Base-by-base conservation (phyloP, 1,140 invertebrate species). In the Bradynema listronoti region DNA sequence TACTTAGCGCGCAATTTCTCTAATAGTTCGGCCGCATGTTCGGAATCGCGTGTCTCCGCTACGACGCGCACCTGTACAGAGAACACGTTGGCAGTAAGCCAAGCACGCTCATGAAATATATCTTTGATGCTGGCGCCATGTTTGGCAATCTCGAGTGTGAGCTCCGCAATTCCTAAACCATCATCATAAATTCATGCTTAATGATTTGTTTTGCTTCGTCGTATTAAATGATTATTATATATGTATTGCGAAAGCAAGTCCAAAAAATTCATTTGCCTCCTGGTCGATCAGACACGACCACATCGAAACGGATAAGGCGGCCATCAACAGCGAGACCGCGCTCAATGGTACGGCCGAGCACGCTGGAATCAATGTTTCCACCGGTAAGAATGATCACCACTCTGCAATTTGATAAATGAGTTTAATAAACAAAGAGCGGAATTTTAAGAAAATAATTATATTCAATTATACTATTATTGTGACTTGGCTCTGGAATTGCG, bases 361-460 rank as follows among this genome's bases (percentile, higher is more conserved):
- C 86, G 0, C 89, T 91, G 3, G 89, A 90, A 72, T 93, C 90
- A 52, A 94, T 93, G 80, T 94, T 94, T 25, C 91, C 90, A 1
- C 91, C 91, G 75, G 87, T 88, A 0, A 92, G 76, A 30, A 87
- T 82, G 29, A 88, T 80, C 0, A 90, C 89, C 7, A 93, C 87
- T 72, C 88, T 88, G 60, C 41, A 77, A 14, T 0, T 3, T 7
- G 2, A 4, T n/a, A 41, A 16, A 56, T 11, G n/a, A n/a, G n/a
- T n/a, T n/a, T n/a, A n/a, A n/a, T n/a, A n/a, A n/a, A n/a, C n/a
- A n/a, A n/a, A n/a, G n/a, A n/a, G n/a, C n/a, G n/a, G n/a, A n/a
- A n/a, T n/a, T n/a, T n/a, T n/a, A n/a, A n/a, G n/a, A n/a, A n/a
- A n/a, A n/a, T n/a, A n/a, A n/a, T n/a, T n/a, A n/a, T n/a, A n/a